phyloP scores from a whole-genome alignment of 2,113 vertebrate species.

The Syngnathus typhle region DNA sequence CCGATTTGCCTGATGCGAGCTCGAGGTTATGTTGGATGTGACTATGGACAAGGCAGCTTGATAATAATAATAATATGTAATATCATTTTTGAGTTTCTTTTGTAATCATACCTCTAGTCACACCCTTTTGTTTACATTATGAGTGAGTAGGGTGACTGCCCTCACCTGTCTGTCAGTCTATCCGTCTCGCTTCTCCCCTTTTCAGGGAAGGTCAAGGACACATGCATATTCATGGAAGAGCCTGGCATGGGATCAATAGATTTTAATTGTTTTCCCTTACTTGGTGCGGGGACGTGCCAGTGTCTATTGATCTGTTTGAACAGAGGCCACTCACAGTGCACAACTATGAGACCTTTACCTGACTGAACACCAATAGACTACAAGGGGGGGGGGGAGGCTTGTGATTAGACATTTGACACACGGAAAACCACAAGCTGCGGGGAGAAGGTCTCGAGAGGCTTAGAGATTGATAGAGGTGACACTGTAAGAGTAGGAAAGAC shows the following conservation, averaged over 20 bases:
- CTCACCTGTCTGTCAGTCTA: constrained; percentile 42
- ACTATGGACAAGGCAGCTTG: background rate
- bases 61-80: too few relatives aligned
- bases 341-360: constrained; percentile 66
- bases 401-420: constrained; percentile 56
- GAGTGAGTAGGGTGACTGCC: constrained; percentile 8
- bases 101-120: background rate
- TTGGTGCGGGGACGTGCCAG: constrained; percentile 88
- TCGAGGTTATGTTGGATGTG: constrained; percentile 22
- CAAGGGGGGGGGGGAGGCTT: constrained; percentile 7
- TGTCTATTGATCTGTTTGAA: constrained; percentile 91
- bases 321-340: constrained; percentile 71
- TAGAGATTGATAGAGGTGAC: constrained; percentile 35
- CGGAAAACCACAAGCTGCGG: constrained; percentile 30
- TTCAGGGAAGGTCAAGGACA: constrained; percentile 84
- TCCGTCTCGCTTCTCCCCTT: constrained; percentile 33
- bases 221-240: constrained; percentile 93
- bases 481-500: constrained; percentile 12
- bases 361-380: constrained; percentile 58
- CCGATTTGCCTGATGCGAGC: constrained; percentile 21
- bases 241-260: constrained; percentile 85
- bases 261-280: constrained; percentile 98
- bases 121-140: constrained; percentile 8
- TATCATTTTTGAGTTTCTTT: background rate
- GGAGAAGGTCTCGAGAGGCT: constrained; percentile 39